These are phyloP conservation scores for Epicampocera succincta DNA, from an alignment of 2,888 invertebrate species.

Conservation along the genomic window DNA sequence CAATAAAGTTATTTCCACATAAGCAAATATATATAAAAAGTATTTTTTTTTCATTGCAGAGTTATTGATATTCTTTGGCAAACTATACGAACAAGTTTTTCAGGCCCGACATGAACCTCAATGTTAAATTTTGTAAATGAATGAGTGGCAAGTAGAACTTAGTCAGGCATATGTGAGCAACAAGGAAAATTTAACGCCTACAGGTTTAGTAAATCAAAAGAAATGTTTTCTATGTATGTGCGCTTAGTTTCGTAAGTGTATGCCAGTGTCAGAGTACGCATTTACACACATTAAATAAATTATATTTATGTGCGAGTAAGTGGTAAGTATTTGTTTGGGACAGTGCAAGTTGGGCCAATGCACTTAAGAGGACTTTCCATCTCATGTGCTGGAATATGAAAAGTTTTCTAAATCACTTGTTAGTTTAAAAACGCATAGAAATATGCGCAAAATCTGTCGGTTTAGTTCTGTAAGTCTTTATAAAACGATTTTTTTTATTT, in stretches of 20 bases:
- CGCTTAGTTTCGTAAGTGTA: not conserved
- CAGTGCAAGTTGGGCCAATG: too few species aligned
- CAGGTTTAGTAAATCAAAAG: constrained; percentile 2
- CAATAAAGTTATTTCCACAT: constrained; percentile 40
- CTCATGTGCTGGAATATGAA: too few species aligned
- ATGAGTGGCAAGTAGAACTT: not conserved
- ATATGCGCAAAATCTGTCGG: too few species aligned
- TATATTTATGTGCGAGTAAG: too few species aligned
- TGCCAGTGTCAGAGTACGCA: too few species aligned
- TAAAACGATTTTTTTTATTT: too few species aligned
- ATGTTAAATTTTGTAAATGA: constrained; percentile 5
- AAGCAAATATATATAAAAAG: not conserved
- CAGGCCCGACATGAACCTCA: constrained; percentile 2
- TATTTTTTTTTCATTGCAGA: constrained; percentile 5
- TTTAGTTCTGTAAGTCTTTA: too few species aligned
- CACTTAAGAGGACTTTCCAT: too few species aligned
- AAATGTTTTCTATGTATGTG: not conserved
- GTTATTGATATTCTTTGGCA: constrained; percentile 43
- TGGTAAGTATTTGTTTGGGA: too few species aligned
- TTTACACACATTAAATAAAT: too few species aligned
- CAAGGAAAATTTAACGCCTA: constrained; percentile 52
- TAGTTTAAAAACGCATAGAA: too few species aligned
- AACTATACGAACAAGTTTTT: constrained; percentile 32
- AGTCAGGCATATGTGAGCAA: constrained; percentile 14
- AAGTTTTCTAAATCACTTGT: too few species aligned